Base-by-base conservation (phyloP, 2,797 vertebrate species). In the Pseudomugil tenellus region DNA sequence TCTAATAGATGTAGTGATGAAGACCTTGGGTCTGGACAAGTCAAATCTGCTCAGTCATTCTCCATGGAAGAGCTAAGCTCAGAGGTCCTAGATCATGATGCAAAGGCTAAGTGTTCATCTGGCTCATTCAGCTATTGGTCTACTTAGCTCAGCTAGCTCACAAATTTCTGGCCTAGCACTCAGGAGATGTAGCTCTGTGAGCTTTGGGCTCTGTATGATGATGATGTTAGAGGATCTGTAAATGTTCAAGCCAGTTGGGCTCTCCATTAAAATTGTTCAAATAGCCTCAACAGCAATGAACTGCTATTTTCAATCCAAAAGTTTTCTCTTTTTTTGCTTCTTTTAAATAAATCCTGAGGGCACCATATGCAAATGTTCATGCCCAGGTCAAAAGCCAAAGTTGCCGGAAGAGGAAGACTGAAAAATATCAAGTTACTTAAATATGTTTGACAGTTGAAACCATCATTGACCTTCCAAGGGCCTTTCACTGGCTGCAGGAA, bases 381-480 rank as follows among this genome's bases (percentile, higher is more conserved):
- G 35, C 68, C 62, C 66, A 76, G 90, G 86, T 88, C 89, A 90
- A 76, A 89, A 81, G 68, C 66, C 65, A 46, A 80, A 75, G 70
- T 77, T 80, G 71, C 75, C 81, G 69, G 54, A 65, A 78, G 74
- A 70, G 63, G 70, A 80, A 85, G 83, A 75, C 84, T 84, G 77
- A 77, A 68, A 72, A 37, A 81, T 56, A 85, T 82, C 81, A 90
- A 90, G 68, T 84, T 73, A 82, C 81, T 86, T 74, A 65, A 90
- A 89, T 88, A 83, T 67, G 77, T 88, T 86, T 92, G 91, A 92
- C 92, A 90, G 87, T 53, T 90, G 90, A 91, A 92, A 89, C 88
- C 80, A 77, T 83, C 78, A 80, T 79, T 92, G 94, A 92, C 93
- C 93, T 94, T 92, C 85, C 58, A 88, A 81, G 74, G 88, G 89